These are phyloP conservation scores for Parazoanthus swiftii DNA, from an alignment of 92 coral and sea anemone genomes.

Conservation along the genomic window DNA sequence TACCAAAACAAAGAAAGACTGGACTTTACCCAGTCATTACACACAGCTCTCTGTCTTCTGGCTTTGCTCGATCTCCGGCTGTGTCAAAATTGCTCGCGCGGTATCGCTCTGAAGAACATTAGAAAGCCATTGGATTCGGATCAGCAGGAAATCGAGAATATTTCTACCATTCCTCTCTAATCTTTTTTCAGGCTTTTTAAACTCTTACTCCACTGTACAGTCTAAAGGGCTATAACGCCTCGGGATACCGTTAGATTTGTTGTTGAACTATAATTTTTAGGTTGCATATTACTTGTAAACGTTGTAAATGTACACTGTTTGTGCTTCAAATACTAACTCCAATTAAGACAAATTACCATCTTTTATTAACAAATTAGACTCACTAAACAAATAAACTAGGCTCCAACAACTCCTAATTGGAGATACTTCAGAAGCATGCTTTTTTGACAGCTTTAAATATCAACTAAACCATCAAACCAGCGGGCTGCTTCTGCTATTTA, in stretches of 20 bases:
- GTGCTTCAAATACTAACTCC: background rate
- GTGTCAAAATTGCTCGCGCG: background rate
- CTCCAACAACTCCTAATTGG: no score
- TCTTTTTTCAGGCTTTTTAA: conserved; percentile 8
- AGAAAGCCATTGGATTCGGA: background rate
- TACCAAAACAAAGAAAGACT: conserved; percentile 30
- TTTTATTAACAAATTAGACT: no score
- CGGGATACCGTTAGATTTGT: background rate
- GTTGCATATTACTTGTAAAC: background rate
- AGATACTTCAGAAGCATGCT: background rate
- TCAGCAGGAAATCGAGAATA: conserved; percentile 21
- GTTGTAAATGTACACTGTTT: no score
- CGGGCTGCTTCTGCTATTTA: background rate
- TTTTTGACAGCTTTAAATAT: background rate
- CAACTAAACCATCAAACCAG: background rate
- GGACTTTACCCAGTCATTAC: conserved; percentile 3
- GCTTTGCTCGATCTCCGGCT: conserved; percentile 34
- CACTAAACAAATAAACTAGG: background rate
- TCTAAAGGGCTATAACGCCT: background rate
- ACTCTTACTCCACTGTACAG: background rate
- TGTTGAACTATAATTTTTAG: background rate
- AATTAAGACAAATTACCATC: background rate
- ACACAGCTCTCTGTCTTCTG: conserved; percentile 36
- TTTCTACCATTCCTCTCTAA: conserved; percentile 11
- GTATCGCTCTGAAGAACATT: background rate